Percentiles rank a stretch among this genome's conserved stretches.
Evolutionary conservation across 2,888 invertebrate species (phyloP).

Genomic region (Teleogryllus oceanicus): DNA sequence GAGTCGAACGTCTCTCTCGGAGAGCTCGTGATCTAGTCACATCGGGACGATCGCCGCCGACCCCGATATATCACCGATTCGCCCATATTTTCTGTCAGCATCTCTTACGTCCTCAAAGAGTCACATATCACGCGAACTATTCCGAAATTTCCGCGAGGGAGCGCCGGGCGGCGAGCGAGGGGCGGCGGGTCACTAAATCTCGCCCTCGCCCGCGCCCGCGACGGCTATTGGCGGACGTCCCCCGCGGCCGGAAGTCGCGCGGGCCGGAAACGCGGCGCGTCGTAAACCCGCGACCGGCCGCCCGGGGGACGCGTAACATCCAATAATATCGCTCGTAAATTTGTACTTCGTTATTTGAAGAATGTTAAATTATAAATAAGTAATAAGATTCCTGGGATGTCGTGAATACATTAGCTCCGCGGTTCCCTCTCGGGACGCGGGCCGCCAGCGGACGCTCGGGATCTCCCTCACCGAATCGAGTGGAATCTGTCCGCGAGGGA

Average conservation of each 20-base stretch:
- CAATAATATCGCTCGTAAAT: slow-evolving; percentile 8
- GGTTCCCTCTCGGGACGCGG: neutral
- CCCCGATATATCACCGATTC: neutral
- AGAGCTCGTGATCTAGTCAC: too few species aligned
- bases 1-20: too few species aligned
- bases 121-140: slow-evolving; percentile 10
- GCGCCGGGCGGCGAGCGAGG: neutral
- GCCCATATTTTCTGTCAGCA: slow-evolving; percentile 8
- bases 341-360: neutral
- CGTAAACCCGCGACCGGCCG: neutral
- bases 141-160: slow-evolving; percentile 6
- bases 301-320: neutral
- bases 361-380: slow-evolving; percentile 11
- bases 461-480: neutral
- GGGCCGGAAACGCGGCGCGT: neutral
- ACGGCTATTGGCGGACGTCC: neutral
- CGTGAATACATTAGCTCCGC: neutral
- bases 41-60: neutral
- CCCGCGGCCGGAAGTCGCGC: neutral
- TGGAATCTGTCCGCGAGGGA: neutral
- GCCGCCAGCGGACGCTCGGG: neutral
- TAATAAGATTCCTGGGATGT: slow-evolving; percentile 7
- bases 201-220: neutral
- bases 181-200: neutral
- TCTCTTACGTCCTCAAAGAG: slow-evolving; percentile 18